Evolutionary conservation across 2,888 invertebrate species (phyloP), one percentile per base, ranked within the genome.

Genomic region (Coronaproctus castanopsis): DNA sequence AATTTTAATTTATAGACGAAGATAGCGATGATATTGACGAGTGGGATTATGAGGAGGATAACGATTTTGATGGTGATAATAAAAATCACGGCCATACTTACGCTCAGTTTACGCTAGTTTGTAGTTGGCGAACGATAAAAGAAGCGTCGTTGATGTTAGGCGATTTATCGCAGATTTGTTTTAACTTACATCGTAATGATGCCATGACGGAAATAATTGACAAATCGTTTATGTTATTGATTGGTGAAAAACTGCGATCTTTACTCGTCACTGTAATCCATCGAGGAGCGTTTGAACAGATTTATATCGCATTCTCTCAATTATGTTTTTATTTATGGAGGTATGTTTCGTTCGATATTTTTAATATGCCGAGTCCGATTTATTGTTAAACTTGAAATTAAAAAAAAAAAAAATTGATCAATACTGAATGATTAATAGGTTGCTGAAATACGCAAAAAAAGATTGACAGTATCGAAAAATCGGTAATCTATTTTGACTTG

Each of bases 221-320:
- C 51, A 22, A 56, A 24, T 18, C 23, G 48, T 75, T 80, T 67
- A 69, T 86, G 56, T 62, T 73, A 1, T 67, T 70, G 23, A 80
- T 86, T 52, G 85, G 85, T 0, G 77, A 79, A 23, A 81, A 82
- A 68, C 81, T 86, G 67, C 78, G 81, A 1, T 67, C 72, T 2
- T 72, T 87, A 48, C 76, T 89, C 22, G 74, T 80, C 0, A 79
- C 81, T 69, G 87, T 90, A 1, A 88, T 90, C 70, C 97, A 97
- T 72, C 77, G 93, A 62, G 97, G 97, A 1, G 96, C 96, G n/a
- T 95, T 96, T 72, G 96, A 97, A 70, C 88, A 93, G 72, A 91
- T 90, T 0, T 88, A 88, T 69, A 81, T 88, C 14, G 95, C 91
- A 0, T 95, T 95, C 73, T 79, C 80, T 1, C 78, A 80, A 67